Percentiles rank a stretch among this genome's conserved stretches.
Evolutionary conservation across 2,113 vertebrate genomes (phyloP).

Genomic region (Cyprinodon tularosa): DNA sequence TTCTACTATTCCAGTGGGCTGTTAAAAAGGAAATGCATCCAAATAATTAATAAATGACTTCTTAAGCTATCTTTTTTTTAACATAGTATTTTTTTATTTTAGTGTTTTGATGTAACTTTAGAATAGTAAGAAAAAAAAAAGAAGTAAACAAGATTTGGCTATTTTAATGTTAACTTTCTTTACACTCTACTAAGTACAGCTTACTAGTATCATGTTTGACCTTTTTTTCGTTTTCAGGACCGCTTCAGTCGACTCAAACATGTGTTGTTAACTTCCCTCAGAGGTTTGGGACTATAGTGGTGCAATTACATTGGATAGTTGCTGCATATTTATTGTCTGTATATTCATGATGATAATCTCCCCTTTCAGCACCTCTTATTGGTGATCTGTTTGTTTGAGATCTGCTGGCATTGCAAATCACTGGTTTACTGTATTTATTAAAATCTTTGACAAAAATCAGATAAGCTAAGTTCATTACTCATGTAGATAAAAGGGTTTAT

Average conservation of each 20-base stretch:
- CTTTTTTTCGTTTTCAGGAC: not conserved
- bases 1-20: not conserved
- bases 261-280: not conserved
- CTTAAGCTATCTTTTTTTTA: not conserved
- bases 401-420: not conserved
- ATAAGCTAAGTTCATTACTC: too few species aligned
- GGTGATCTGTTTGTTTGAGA: not conserved
- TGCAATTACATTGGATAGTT: not conserved
- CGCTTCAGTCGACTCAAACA: not conserved
- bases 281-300: not conserved
- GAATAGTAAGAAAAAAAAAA: not conserved
- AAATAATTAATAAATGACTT: not conserved
- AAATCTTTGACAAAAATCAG: too few species aligned
- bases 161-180: not conserved
- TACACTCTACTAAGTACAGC: not conserved
- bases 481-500: too few species aligned
- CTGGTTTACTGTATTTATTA: too few species aligned
- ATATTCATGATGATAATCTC: not conserved
- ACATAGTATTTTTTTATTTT: not conserved
- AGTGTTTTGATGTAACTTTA: not conserved
- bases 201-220: not conserved
- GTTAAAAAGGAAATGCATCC: not conserved
- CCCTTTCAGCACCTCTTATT: not conserved
- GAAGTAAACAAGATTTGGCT: not conserved
- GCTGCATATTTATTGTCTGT: not conserved